Conservation (phyloP, 2,113 vertebrate genomes). For the Petrocephalus zakoni region DNA sequence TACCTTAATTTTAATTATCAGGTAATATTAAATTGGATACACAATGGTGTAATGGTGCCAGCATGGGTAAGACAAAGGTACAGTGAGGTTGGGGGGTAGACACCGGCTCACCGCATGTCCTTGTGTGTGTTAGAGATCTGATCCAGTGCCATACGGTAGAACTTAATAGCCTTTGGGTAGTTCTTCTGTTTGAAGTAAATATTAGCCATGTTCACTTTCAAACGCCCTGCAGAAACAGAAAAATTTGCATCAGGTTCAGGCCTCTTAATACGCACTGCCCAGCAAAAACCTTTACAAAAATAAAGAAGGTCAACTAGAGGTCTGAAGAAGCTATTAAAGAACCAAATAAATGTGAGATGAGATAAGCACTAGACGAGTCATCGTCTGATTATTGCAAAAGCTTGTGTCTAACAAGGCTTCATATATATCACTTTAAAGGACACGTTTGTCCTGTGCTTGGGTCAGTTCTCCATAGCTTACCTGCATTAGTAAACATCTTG, state of each 20-base stretch:
- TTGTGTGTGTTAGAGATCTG: conserved; percentile 86
- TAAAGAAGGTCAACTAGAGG: neutral
- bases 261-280: neutral
- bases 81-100: neutral
- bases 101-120: conserved; percentile 72
- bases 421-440: neutral
- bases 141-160: conserved; percentile 96
- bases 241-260: conserved; percentile 25
- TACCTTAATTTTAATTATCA: neutral
- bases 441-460: neutral
- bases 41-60: neutral
- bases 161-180: conserved; percentile 92
- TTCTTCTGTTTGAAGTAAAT: conserved; percentile 94
- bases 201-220: conserved; percentile 97
- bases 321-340: neutral
- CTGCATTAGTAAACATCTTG: conserved; percentile 91
- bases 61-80: neutral
- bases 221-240: conserved; percentile 60
- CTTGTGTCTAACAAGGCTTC: neutral
- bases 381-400: neutral
- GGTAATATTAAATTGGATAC: neutral
- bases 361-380: neutral
- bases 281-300: neutral
- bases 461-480: conserved; percentile 52
- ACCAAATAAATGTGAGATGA: neutral